Conservation (phyloP, 1,140 invertebrate species). For the Chrysomallon squamiferum region DNA sequence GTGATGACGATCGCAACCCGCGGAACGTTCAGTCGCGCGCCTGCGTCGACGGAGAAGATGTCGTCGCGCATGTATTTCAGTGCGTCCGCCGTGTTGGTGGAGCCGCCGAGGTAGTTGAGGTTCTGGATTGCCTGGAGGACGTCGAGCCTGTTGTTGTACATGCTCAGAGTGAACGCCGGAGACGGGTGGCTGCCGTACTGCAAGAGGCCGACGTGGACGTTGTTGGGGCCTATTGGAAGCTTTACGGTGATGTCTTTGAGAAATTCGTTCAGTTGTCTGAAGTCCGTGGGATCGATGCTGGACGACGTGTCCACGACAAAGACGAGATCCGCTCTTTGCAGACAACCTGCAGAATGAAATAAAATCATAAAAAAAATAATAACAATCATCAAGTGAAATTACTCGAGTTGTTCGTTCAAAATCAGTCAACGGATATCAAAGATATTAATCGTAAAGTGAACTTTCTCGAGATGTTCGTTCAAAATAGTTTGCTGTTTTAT, state of each 20-base stretch:
- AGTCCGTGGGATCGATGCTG: conserved; percentile 43
- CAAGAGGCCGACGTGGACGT: conserved; percentile 44
- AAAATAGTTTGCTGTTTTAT: no score
- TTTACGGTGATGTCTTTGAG: conserved; percentile 39
- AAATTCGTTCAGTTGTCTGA: conserved; percentile 43
- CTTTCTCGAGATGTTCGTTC: no score
- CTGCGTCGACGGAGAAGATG: conserved; percentile 32
- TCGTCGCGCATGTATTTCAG: conserved; percentile 37
- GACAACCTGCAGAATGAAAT: conserved; percentile 39
- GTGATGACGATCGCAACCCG: conserved; percentile 52
- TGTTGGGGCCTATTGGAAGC: conserved; percentile 29
- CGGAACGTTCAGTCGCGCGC: conserved; percentile 42
- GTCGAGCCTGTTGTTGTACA: conserved; percentile 25
- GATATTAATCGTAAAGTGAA: background rate
- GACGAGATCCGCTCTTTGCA: conserved; percentile 43
- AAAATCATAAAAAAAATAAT: background rate
- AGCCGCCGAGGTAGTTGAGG: conserved; percentile 36
- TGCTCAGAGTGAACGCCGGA: conserved; percentile 45
- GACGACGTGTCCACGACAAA: conserved; percentile 46
- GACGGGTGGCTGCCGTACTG: conserved; percentile 43
- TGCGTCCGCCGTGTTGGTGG: conserved; percentile 47
- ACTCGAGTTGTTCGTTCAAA: background rate
- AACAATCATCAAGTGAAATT: background rate
- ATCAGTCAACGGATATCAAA: background rate
- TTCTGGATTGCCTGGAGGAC: conserved; percentile 21